Evolutionary conservation across 2,113 vertebrate genomes (phyloP), one percentile per base, ranked within the genome.

Genomic region (Egretta garzetta): DNA sequence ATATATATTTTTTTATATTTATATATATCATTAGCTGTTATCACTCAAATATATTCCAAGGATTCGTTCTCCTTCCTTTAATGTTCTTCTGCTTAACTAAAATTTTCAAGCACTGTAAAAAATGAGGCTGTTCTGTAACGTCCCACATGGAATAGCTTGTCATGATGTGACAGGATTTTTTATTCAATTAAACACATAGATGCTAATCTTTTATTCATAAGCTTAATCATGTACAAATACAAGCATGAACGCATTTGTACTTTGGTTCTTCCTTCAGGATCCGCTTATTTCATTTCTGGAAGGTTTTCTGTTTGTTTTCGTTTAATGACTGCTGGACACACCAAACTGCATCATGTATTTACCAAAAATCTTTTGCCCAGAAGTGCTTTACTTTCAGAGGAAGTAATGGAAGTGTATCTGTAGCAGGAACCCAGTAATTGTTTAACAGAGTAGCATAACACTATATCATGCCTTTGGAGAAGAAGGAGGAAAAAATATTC

Each of bases 171-270:
- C 84, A 85, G 62, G 53, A 68, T 87, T 91, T 94, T 94, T 97
- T 86, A 82, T 95, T 95, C 45, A 94, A 83, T 95, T 96, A 95
- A 95, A 89, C 43, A 77, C 82, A 59, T 74, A 80, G 68, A 72
- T 91, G 53, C 70, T 55, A 50, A 87, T 95, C 23, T 96, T 95
- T 95, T 95, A 96, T 97, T 94, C 33, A 93, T 93, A 62, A 91
- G 70, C 43, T 79, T 93, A 80, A 86, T 93, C 84, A 55, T 50
- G n/a, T 91, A 86, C 84, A 93, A 87, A 93, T 70, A 82, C 19
- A 94, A 88, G 66, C 77, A 85, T 53, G 59, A 66, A 89, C 5
- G 1, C 3, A 2, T 93, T 87, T 82, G 49, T 87, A 59, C 80
- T 76, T 75, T 81, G 28, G 12, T 60, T 93, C 58, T 91, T 96